phyloP scores from a whole-genome alignment of 2,888 invertebrate genomes.

The Fragum fragum region DNA sequence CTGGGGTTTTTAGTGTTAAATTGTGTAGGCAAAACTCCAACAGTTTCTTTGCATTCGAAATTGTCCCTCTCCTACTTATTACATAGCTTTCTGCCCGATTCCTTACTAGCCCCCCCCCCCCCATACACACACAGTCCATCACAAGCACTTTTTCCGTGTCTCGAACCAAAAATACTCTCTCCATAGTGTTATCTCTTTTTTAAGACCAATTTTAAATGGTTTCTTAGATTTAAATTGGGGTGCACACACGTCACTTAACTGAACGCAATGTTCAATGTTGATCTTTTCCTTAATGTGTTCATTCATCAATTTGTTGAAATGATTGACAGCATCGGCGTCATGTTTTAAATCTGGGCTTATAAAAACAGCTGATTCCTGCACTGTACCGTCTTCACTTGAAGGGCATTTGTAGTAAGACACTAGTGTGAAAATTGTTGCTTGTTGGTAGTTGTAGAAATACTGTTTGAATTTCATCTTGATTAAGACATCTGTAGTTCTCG shows the following conservation, averaged over 20 bases:
- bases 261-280: conserved; percentile 15
- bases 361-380: conserved; percentile 18
- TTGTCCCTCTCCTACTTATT: conserved; percentile 26
- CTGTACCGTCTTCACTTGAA: conserved; percentile 14
- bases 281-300: conserved; percentile 16
- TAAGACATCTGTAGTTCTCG: conserved; percentile 24
- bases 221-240: conserved; percentile 22
- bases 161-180: conserved; percentile 32
- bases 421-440: conserved; percentile 16
- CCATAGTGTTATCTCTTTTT: conserved; percentile 17
- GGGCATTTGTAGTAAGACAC: conserved; percentile 25
- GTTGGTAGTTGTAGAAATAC: conserved; percentile 22
- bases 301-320: background rate
- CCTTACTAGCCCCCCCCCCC: conserved; percentile 33
- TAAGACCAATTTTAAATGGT: conserved; percentile 10
- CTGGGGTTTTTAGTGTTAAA: background rate
- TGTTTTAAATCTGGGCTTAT: conserved; percentile 28
- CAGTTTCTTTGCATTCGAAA: conserved; percentile 7
- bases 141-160: conserved; percentile 37
- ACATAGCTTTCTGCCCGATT: conserved; percentile 29
- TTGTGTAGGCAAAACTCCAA: conserved; percentile 10
- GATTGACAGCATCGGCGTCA: conserved; percentile 17
- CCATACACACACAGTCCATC: no score
- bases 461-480: conserved; percentile 18
- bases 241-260: conserved; percentile 40